These are phyloP conservation scores for Drosophila koepferae DNA, from an alignment of 2,888 invertebrate species.

Conservation along the genomic window DNA sequence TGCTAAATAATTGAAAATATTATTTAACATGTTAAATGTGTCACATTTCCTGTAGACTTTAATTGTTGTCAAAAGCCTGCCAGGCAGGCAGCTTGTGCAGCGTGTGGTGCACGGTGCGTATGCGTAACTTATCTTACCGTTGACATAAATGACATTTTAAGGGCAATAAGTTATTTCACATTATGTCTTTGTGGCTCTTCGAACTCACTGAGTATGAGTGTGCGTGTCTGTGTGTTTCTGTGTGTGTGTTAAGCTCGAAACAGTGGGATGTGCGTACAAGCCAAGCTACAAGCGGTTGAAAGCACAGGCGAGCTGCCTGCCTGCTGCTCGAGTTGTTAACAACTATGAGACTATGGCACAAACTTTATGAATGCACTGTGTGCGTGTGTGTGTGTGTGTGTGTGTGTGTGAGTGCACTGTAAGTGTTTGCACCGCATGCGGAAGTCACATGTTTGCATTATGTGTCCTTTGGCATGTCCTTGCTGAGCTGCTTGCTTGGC, in stretches of 20 bases:
- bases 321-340: slow-evolving; percentile 78
- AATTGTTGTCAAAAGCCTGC: slow-evolving; percentile 75
- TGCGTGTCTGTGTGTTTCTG: slow-evolving; percentile 15
- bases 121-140: slow-evolving; percentile 82
- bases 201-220: slow-evolving; percentile 12
- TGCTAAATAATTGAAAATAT: slow-evolving; percentile 80
- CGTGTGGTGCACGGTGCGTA: slow-evolving; percentile 62
- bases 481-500: slow-evolving; percentile 52
- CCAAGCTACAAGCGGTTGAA: slow-evolving; percentile 78
- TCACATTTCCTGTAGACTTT: slow-evolving; percentile 80
- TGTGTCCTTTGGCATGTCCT: slow-evolving; percentile 82
- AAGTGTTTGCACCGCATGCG: slow-evolving; percentile 82
- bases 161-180: slow-evolving; percentile 81
- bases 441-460: slow-evolving; percentile 82
- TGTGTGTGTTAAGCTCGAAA: slow-evolving; percentile 39
- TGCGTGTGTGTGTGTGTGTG: slow-evolving; percentile 19
- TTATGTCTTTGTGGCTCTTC: slow-evolving; percentile 66
- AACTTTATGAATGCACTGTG: slow-evolving; percentile 75
- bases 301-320: slow-evolving; percentile 51
- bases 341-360: slow-evolving; percentile 78
- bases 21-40: slow-evolving; percentile 78
- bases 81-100: slow-evolving; percentile 33
- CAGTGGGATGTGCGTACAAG: slow-evolving; percentile 63
- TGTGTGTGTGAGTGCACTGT: slow-evolving; percentile 44
- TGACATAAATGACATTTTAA: slow-evolving; percentile 82